Conservation (phyloP, 1,140 invertebrate species). For the Cardiocondyla obscurior region DNA sequence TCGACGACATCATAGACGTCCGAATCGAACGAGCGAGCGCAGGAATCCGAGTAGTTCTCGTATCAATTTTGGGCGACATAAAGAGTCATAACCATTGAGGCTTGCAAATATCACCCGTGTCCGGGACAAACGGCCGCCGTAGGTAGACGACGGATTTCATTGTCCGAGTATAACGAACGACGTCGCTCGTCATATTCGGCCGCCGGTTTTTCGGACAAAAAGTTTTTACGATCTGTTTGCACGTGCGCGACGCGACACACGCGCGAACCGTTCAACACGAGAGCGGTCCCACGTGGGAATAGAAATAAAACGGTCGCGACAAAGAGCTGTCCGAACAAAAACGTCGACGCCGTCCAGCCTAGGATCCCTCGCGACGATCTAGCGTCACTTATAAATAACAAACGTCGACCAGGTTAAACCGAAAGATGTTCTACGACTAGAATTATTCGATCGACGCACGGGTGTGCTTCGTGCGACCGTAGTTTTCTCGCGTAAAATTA, state of each 20-base stretch:
- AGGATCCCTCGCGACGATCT: not conserved
- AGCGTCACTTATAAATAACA: not conserved
- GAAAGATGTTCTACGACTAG: not conserved
- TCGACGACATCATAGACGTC: not conserved
- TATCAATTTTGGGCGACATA: constrained; percentile 37
- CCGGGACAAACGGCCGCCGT: constrained; percentile 18
- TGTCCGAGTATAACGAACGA: constrained; percentile 44
- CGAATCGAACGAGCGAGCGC: not conserved
- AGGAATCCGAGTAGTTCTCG: not conserved
- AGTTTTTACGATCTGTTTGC: constrained; percentile 53
- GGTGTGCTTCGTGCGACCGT: not conserved
- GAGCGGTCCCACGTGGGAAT: constrained; percentile 34
- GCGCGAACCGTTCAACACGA: not conserved
- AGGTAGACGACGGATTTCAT: constrained; percentile 39
- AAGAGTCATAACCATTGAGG: constrained; percentile 26
- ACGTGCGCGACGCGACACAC: constrained; percentile 3
- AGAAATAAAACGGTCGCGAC: not conserved
- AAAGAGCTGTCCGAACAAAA: not conserved
- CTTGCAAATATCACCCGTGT: constrained; percentile 35
- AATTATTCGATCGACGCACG: not conserved
- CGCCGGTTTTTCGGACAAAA: constrained; percentile 24
- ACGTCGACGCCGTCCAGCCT: not conserved
- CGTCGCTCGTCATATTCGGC: constrained; percentile 32
- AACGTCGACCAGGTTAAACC: not conserved
- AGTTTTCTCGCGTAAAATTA: not conserved